Conservation (phyloP, 1,140 invertebrate species). For the Aphidius gifuensis region DNA sequence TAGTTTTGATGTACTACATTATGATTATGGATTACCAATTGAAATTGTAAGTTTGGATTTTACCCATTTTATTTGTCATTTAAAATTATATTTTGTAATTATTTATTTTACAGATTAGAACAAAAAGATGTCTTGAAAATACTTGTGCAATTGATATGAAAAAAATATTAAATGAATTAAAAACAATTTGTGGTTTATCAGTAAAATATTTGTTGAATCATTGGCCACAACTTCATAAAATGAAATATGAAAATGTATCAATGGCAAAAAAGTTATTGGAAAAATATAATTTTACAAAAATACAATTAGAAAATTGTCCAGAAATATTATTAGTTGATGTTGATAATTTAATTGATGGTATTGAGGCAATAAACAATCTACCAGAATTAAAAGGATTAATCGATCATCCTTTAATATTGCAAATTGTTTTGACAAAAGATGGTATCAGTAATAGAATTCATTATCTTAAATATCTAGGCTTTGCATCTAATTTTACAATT, state of each 20-base stretch:
- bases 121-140: constrained; percentile 53
- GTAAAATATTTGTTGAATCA: constrained; percentile 50
- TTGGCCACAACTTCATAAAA: constrained; percentile 52
- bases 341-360: constrained; percentile 49
- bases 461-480: constrained; percentile 46
- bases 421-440: constrained; percentile 53
- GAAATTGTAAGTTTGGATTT: constrained; percentile 32
- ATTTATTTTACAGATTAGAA: constrained; percentile 44
- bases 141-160: constrained; percentile 52
- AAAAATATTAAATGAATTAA: constrained; percentile 49
- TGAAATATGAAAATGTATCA: constrained; percentile 43
- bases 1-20: constrained; percentile 51
- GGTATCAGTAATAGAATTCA: constrained; percentile 49
- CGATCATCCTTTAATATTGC: constrained; percentile 55
- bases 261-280: constrained; percentile 53
- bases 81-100: too few species aligned
- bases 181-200: constrained; percentile 44
- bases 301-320: constrained; percentile 46
- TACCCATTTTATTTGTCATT: too few species aligned
- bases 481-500: constrained; percentile 50
- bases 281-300: constrained; percentile 48
- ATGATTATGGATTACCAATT: constrained; percentile 49
- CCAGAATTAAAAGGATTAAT: constrained; percentile 54
- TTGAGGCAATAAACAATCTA: constrained; percentile 48
- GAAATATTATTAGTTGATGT: constrained; percentile 51